phyloP scores from a whole-genome alignment of 2,797 vertebrate genomes.

The Hapalemur alaotrensis region DNA sequence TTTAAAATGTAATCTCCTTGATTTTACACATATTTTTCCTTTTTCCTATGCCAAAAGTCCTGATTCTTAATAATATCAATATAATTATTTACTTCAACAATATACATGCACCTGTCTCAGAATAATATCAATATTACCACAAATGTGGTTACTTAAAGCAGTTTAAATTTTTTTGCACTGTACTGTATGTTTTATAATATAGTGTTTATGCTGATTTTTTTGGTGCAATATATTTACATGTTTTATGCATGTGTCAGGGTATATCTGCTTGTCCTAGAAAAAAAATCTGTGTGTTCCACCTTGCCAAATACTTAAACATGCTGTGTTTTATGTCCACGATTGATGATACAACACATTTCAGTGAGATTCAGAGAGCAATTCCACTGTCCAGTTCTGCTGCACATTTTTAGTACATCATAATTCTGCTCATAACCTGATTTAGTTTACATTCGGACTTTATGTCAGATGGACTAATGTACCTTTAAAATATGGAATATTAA shows the following conservation, averaged over 20 bases:
- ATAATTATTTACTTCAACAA: neutral
- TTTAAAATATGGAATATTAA: slow-evolving; percentile 65
- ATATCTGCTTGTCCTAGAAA: neutral
- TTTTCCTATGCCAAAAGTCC: neutral
- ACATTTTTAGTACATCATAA: slow-evolving; percentile 42
- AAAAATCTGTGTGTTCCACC: neutral
- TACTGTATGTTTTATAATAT: neutral
- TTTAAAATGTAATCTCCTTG: neutral
- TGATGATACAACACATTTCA: slow-evolving; percentile 15
- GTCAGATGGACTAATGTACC: neutral
- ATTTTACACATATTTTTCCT: neutral
- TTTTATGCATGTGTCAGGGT: neutral
- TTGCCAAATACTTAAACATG: slow-evolving; percentile 1
- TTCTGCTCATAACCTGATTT: slow-evolving; percentile 46
- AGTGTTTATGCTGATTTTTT: neutral
- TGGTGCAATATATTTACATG: neutral
- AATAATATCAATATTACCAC: neutral
- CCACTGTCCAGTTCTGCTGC: neutral
- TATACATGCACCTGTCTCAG: neutral
- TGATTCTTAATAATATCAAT: neutral
- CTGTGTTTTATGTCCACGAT: slow-evolving; percentile 21
- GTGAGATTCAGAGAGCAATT: slow-evolving; percentile 28
- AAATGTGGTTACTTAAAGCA: neutral
- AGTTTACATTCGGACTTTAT: neutral
- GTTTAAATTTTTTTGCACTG: neutral